Conservation (phyloP, 2,888 invertebrate genomes). For the Meiosimyza platycephala region DNA sequence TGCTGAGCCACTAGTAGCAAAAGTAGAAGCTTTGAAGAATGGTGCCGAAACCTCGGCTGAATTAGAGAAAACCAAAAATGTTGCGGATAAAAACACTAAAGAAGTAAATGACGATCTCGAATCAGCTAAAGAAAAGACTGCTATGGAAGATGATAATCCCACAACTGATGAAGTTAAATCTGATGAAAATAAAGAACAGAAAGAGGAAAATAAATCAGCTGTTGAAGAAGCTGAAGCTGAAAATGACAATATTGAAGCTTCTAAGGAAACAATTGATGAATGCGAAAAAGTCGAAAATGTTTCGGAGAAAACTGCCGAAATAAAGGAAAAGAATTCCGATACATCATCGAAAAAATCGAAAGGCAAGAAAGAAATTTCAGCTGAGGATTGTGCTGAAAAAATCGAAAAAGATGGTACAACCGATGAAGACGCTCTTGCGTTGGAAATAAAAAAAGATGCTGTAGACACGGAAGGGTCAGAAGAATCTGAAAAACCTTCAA, state of each 20-base stretch:
- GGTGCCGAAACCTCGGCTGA: slow-evolving; percentile 36
- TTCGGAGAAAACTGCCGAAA: slow-evolving; percentile 14
- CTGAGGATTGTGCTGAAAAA: neutral
- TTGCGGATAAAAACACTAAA: slow-evolving; percentile 34
- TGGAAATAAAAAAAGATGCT: neutral
- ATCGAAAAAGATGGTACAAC: slow-evolving; percentile 10
- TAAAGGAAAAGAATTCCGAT: neutral
- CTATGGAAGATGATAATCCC: slow-evolving; percentile 29
- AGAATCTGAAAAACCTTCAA: too few relatives aligned
- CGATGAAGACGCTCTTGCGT: neutral
- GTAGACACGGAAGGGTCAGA: neutral
- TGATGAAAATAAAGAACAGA: slow-evolving; percentile 49
- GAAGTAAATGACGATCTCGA: slow-evolving; percentile 28
- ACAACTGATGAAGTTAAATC: slow-evolving; percentile 29
- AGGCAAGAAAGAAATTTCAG: neutral
- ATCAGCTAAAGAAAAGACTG: slow-evolving; percentile 27
- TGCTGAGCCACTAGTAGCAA: neutral
- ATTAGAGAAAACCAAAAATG: slow-evolving; percentile 41
- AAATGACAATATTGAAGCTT: slow-evolving; percentile 4
- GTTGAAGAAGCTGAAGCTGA: slow-evolving; percentile 41
- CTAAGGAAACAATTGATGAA: slow-evolving; percentile 34
- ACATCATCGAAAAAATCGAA: neutral
- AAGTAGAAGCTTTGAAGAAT: slow-evolving; percentile 30
- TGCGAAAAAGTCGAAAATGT: slow-evolving; percentile 31
- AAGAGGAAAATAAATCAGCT: slow-evolving; percentile 31